These are phyloP conservation scores for Phyllotreta striolata DNA, from an alignment of 2,888 invertebrate genomes.

Conservation along the genomic window DNA sequence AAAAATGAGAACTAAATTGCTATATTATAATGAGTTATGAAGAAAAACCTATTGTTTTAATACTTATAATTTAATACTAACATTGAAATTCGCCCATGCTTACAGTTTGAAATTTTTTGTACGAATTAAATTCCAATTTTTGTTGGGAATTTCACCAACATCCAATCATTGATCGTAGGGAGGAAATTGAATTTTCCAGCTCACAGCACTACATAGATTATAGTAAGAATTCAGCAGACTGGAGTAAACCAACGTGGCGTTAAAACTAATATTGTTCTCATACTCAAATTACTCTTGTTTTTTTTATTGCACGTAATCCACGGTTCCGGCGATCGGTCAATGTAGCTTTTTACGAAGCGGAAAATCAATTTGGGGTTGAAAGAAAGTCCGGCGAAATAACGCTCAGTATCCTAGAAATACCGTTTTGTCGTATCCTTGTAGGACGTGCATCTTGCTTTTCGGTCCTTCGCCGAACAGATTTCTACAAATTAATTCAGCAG, in stretches of 20 bases:
- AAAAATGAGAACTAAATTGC: too few relatives aligned
- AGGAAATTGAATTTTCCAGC: too few relatives aligned
- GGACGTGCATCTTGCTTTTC: conserved; percentile 28
- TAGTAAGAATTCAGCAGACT: conserved; percentile 1
- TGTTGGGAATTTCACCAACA: too few relatives aligned
- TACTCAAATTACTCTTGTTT: conserved; percentile 11
- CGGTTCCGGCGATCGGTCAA: conserved; percentile 25
- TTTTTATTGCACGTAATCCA: conserved; percentile 19
- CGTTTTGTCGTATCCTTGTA: conserved; percentile 1
- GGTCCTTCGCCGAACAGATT: conserved; percentile 29
- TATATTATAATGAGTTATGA: too few relatives aligned
- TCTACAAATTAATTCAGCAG: conserved; percentile 39
- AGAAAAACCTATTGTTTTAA: too few relatives aligned
- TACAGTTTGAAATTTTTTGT: too few relatives aligned
- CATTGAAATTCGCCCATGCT: too few relatives aligned
- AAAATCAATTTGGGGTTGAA: conserved; percentile 41
- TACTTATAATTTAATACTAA: too few relatives aligned
- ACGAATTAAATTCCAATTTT: too few relatives aligned
- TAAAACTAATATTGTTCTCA: conserved; percentile 23
- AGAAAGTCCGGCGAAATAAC: conserved; percentile 34
- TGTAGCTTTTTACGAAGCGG: conserved; percentile 32
- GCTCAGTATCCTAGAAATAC: conserved; percentile 30
- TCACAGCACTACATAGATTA: too few relatives aligned
- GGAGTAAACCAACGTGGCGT: conserved; percentile 9
- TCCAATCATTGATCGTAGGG: too few relatives aligned